These are phyloP conservation scores for Trichonephila clavata DNA, from an alignment of 1,140 invertebrate genomes.

Conservation along the genomic window DNA sequence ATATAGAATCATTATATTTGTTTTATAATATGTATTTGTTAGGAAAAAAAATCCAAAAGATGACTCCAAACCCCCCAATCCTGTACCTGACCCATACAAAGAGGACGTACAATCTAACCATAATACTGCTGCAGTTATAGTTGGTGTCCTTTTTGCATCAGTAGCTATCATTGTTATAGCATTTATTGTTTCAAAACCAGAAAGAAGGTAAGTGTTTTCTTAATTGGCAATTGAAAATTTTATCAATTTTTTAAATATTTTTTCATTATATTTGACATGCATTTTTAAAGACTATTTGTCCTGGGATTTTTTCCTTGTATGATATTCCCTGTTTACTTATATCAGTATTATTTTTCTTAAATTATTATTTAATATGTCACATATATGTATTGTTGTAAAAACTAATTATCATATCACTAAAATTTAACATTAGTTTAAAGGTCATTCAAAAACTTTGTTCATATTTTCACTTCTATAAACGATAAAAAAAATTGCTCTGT, in stretches of 20 bases:
- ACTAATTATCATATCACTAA: too few species aligned
- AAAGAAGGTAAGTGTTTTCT: slow-evolving; percentile 54
- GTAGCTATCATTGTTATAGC: not conserved
- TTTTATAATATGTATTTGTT: not conserved
- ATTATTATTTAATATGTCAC: too few species aligned
- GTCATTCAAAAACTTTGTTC: too few species aligned
- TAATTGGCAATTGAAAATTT: not conserved
- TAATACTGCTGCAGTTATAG: slow-evolving; percentile 31
- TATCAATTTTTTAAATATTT: not conserved
- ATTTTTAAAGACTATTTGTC: too few species aligned
- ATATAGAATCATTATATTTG: not conserved
- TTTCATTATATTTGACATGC: too few species aligned
- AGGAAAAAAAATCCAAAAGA: not conserved
- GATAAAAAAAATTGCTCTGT: too few species aligned
- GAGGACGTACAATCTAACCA: not conserved
- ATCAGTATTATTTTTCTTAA: too few species aligned
- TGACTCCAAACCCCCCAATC: not conserved
- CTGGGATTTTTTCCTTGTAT: too few species aligned
- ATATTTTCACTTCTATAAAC: too few species aligned
- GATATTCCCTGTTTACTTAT: too few species aligned
- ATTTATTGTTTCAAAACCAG: slow-evolving; percentile 50
- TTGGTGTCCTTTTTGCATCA: slow-evolving; percentile 41
- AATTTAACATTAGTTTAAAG: too few species aligned
- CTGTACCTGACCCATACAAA: not conserved
- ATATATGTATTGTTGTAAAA: too few species aligned